Base-by-base conservation (phyloP, 2,888 invertebrate genomes). In the Troides helena region DNA sequence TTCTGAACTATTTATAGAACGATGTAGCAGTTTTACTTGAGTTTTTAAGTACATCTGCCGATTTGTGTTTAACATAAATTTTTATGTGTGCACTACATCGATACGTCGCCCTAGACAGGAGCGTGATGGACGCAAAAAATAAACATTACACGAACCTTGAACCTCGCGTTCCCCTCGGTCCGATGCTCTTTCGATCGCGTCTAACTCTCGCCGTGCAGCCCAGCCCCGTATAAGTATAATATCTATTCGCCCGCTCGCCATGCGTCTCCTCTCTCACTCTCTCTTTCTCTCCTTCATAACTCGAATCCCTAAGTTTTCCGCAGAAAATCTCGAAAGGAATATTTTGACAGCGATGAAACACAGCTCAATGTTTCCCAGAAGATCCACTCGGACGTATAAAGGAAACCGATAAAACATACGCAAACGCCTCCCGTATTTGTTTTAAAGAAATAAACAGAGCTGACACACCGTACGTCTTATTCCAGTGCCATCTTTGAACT, bases 361-460 rank as follows among this genome's bases (percentile, higher is more conserved):
- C 30, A 23, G 60, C 50, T 53, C 18, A 36, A 62, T 60, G 60
- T 39, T 60, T 58, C 36, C 30, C 23, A 43, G 53, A 70, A 17
- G 60, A 63, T 17, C 57, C 69, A 65, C 64, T 63, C 30, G 53
- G 8, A 25, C 57, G 36, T 43, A 10, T 66, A 50, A 69, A 59
- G 56, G 56, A 67, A 60, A 67, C 70, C 70, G 57, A 57, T 43
- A 43, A 58, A 58, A 21, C 30, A 60, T 10, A 67, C 39, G 23
- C 56, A 50, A 39, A 65, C 61, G 23, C 53, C 56, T 50, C 56
- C 53, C 46, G 57, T 23, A 61, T 65, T 70, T 60, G 63, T 66
- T 69, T 50, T 39, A 70, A 66, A 70, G 63, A 70, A 70, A 70
- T 64, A 70, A 65, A 70, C 70, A 46, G 60, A 59, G 60, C 46